Conservation (phyloP, 1,140 invertebrate genomes). For the Parasteatoda tepidariorum region DNA sequence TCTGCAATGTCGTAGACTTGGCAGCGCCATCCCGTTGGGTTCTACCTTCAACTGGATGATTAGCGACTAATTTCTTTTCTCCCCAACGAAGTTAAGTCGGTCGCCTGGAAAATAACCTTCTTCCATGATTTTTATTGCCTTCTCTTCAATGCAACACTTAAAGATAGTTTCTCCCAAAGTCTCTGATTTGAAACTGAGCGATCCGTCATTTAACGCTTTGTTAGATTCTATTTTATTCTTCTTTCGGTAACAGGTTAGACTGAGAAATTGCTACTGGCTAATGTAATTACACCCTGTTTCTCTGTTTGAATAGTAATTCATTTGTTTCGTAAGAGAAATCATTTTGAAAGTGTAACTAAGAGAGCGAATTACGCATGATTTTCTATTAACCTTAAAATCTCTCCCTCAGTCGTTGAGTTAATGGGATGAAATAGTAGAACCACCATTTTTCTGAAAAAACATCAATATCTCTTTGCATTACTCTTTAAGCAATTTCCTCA, state of each 20-base stretch:
- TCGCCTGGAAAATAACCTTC: slow-evolving; percentile 14
- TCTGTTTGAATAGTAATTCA: too few species aligned
- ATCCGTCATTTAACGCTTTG: slow-evolving; percentile 33
- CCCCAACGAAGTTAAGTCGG: not conserved
- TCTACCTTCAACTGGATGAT: slow-evolving; percentile 44
- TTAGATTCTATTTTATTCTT: slow-evolving; percentile 33
- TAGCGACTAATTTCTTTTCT: slow-evolving; percentile 53
- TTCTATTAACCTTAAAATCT: too few species aligned
- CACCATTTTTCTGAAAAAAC: too few species aligned
- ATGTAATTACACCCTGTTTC: too few species aligned
- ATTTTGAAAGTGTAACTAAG: too few species aligned
- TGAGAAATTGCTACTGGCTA: not conserved
- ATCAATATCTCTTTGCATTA: too few species aligned
- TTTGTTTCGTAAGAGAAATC: too few species aligned
- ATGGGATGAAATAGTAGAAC: too few species aligned
- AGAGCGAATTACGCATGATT: too few species aligned
- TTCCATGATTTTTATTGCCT: slow-evolving; percentile 15
- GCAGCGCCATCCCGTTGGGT: not conserved
- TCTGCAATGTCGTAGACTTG: slow-evolving; percentile 17
- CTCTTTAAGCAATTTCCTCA: too few species aligned
- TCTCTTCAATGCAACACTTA: not conserved
- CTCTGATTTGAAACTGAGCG: not conserved
- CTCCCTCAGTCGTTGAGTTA: too few species aligned
- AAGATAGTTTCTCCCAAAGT: not conserved
- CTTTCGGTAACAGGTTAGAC: not conserved